Evolutionary conservation across 2,113 vertebrate species (phyloP), one percentile per base, ranked within the genome.

Genomic region (Epinephelus moara): DNA sequence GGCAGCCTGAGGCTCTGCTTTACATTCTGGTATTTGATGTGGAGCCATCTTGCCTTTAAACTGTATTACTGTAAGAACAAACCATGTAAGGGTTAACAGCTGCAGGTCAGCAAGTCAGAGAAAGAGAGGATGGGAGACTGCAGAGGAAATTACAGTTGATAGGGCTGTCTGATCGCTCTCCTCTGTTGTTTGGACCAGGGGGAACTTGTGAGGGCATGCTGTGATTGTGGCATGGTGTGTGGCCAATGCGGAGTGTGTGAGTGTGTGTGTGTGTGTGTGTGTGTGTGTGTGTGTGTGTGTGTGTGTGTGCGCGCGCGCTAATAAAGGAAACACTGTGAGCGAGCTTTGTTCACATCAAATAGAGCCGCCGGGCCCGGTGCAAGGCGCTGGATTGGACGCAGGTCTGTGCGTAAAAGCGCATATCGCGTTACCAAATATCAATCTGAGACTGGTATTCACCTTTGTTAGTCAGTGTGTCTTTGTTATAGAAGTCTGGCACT

Each of bases 161-260:
- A 80, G 75, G 82, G 60, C 55, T 81, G 80, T 85, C 61, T 85
- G 82, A 85, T 87, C 70, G 78, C 67, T 81, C 77, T 61, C 11
- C 73, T 80, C 85, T 71, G 77, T 67, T 78, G 78, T 80, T 87
- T 83, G 87, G 87, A 80, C 78, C 73, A 85, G 71, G 70, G 78
- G 75, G 70, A 90, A 91, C 91, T 85, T 94, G 91, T 89, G 74
- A 86, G 82, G 88, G 91, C 94, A 92, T 81, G 92, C 86, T 87
- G 70, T 72, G 89, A 87, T 76, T 92, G 70, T 81, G 72, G 40
- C 84, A 68, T 75, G 80, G 87, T 90, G 89, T 89, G 91, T 89
- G 86, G 89, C 81, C 87, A 86, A n/a, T 67, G 75, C 78, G n/a
- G 64, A 37, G 49, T 23, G 53, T 71, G 70, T 55, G 69, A 62